Evolutionary conservation across 1,140 invertebrate species (phyloP).

Genomic region (Zaprionus camerounensis): DNA sequence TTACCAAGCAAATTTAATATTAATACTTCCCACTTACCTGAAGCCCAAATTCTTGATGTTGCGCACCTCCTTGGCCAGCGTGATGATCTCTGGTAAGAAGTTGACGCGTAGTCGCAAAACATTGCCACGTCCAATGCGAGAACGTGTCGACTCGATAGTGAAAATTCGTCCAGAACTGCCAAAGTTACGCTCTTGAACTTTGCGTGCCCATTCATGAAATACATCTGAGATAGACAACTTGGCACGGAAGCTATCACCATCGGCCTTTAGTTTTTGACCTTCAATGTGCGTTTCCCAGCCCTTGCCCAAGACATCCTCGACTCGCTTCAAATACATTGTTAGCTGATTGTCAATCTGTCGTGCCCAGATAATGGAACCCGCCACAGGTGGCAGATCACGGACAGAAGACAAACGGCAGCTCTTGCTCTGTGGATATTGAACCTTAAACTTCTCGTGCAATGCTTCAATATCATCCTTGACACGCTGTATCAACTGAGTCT

Average conservation of each 20-base stretch:
- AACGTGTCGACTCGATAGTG: slow-evolving; percentile 94
- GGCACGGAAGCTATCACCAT: slow-evolving; percentile 98
- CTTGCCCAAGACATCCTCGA: slow-evolving; percentile 99
- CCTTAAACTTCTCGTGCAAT: slow-evolving; percentile 99
- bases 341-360: slow-evolving; percentile 99
- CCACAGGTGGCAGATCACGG: slow-evolving; percentile 97
- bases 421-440: slow-evolving; percentile 97
- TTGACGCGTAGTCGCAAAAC: slow-evolving; percentile 97
- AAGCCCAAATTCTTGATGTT: slow-evolving; percentile 99
- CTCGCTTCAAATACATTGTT: slow-evolving; percentile 97
- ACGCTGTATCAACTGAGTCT: slow-evolving; percentile 99
- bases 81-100: slow-evolving; percentile 99
- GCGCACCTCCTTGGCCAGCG: slow-evolving; percentile 98
- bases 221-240: slow-evolving; percentile 98
- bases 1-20: accelerated
- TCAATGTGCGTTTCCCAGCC: slow-evolving; percentile 99
- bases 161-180: slow-evolving; percentile 97
- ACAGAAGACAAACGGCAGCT: slow-evolving; percentile 95
- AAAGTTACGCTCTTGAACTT: slow-evolving; percentile 97
- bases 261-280: slow-evolving; percentile 98
- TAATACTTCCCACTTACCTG: slow-evolving; percentile 82
- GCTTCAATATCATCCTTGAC: slow-evolving; percentile 99
- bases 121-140: slow-evolving; percentile 93
- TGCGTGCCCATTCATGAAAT: slow-evolving; percentile 98
- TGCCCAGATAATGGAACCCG: slow-evolving; percentile 99